Evolutionary conservation across 2,797 vertebrate species (phyloP).

Genomic region (Carduelis carduelis): DNA sequence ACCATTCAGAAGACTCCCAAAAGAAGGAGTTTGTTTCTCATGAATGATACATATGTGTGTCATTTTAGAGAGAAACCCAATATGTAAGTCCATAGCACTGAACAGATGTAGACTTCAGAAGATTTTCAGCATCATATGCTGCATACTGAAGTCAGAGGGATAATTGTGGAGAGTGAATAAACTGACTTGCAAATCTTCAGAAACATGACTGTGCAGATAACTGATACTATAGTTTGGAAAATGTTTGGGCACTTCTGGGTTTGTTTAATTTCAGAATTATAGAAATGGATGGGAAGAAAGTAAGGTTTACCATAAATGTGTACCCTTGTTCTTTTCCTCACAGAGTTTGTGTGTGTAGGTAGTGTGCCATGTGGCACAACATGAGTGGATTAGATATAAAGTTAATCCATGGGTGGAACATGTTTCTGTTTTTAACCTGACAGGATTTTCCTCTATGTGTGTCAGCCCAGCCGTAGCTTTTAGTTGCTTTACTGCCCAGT

Average conservation of each 20-base stretch:
- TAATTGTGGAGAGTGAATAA: neutral
- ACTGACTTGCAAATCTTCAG: neutral
- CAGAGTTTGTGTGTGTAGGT: neutral
- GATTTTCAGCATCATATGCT: neutral
- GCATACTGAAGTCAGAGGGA: neutral
- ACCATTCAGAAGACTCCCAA: neutral
- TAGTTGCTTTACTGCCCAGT: neutral
- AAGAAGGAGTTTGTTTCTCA: neutral
- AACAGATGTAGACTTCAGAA: neutral
- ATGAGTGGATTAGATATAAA: constrained; percentile 44
- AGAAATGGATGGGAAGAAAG: neutral
- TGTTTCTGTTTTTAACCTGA: constrained; percentile 51
- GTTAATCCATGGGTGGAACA: constrained; percentile 36
- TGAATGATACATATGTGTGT: neutral
- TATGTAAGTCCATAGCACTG: neutral
- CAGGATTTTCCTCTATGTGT: neutral
- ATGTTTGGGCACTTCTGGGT: neutral
- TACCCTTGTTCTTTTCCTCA: neutral
- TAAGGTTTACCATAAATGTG: neutral
- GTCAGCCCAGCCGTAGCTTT: neutral
- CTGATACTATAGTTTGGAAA: neutral
- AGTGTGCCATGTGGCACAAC: constrained; percentile 15
- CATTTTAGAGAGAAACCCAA: neutral
- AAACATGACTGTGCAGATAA: neutral
- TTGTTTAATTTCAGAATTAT: neutral